Evolutionary conservation across 2,888 invertebrate species (phyloP), one percentile per base, ranked within the genome.

Genomic region (Aradus depressus): DNA sequence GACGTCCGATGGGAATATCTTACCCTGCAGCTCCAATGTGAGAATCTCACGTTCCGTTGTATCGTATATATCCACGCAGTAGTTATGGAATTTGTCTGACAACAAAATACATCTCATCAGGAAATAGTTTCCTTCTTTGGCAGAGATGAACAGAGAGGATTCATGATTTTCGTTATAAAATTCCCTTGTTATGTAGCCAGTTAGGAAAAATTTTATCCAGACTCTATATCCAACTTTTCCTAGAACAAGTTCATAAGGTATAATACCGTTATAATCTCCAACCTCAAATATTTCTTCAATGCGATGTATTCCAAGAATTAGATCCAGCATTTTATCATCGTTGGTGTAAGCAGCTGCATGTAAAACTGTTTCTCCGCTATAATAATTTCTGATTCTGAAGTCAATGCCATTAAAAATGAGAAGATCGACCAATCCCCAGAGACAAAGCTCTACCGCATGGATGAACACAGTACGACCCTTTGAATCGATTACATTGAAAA

Each of bases 1-100:
- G 14, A 44, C 18, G 22, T 44, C 44, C 22, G 44, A 44, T 25
- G 44, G 22, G 32, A 25, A 44, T 2, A 44, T 14, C 16, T 28
- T n/a, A 6, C 22, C 19, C 16, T 32, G 31, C 23, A 34, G 21
- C 8, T 31, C 18, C 12, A 21, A 4, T 16, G 32, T 23, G 12
- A 32, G 31, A 6, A 44, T 12, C 12, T 38, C 14, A 8, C 12
- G 10, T 12, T 10, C 8, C 8, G 38, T 12, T n/a, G n/a, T n/a
- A n/a, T n/a, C n/a, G n/a, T n/a, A n/a, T n/a, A n/a, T n/a, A n/a
- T n/a, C n/a, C n/a, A n/a, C n/a, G n/a, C n/a, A n/a, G n/a, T n/a
- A n/a, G n/a, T n/a, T n/a, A n/a, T n/a, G n/a, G 3, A 2, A n/a
- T 12, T 25, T 2, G 21, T 23, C 8, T 2, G 44, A 44, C 32